Percentiles rank a stretch among this genome's conserved stretches.
Evolutionary conservation across 2,888 invertebrate genomes (phyloP).

Genomic region (Brachycybe producta): DNA sequence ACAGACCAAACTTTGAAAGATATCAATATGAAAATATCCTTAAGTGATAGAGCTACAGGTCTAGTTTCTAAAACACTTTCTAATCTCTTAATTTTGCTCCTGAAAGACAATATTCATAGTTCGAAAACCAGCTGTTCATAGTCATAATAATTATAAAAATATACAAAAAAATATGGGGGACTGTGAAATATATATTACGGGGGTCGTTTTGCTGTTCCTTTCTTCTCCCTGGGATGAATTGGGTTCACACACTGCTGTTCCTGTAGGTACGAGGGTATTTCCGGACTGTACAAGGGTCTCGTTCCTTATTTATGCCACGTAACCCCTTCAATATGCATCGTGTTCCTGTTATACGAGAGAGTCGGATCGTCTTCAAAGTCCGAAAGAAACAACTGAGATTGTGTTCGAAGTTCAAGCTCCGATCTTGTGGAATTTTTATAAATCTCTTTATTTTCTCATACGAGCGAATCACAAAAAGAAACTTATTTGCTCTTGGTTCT

Average conservation of each 20-base stretch:
- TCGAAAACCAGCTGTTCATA: no score
- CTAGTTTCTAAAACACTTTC: no score
- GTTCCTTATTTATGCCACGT: constrained; percentile 91
- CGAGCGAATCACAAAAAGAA: no score
- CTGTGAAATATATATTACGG: not conserved
- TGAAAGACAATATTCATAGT: no score
- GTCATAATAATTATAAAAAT: no score
- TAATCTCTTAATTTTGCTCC: no score
- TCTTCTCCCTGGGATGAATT: not conserved
- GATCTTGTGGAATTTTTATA: not conserved
- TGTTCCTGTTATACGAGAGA: constrained; percentile 95
- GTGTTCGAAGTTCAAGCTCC: not conserved
- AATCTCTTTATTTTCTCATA: no score
- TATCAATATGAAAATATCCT: no score
- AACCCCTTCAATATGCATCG: constrained; percentile 94
- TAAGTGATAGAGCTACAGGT: no score
- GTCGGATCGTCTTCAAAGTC: constrained; percentile 17
- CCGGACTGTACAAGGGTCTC: constrained; percentile 93
- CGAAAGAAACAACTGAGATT: constrained; percentile 2
- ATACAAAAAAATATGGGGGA: not conserved
- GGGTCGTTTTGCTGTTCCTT: not conserved
- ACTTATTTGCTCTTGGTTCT: no score
- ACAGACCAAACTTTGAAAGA: no score
- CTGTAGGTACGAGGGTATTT: constrained; percentile 68
- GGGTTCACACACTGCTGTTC: constrained; percentile 9